Conservation (phyloP, 2,113 vertebrate genomes). For the Morone saxatilis region DNA sequence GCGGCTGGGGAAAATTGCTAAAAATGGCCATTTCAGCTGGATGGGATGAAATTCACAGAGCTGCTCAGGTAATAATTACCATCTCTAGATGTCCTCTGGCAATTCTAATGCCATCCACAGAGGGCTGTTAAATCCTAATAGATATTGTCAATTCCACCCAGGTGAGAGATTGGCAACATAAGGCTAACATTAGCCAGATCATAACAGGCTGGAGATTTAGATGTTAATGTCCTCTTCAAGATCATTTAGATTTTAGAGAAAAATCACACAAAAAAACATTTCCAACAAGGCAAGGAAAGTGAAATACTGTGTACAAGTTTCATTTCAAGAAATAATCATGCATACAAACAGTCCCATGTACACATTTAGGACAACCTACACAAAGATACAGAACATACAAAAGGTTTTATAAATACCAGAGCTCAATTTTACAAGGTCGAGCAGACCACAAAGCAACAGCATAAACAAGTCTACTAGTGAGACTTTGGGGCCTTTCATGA, state of each 20-base stretch:
- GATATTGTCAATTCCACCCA: constrained; percentile 65
- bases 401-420: background rate
- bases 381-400: background rate
- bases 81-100: constrained; percentile 65
- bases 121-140: constrained; percentile 73
- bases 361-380: background rate
- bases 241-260: background rate
- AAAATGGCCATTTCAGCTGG: constrained; percentile 57
- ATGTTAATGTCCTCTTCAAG: constrained; percentile 24
- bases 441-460: background rate
- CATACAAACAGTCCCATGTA: background rate
- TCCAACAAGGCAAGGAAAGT: background rate
- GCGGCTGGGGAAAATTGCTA: constrained; percentile 30
- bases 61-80: constrained; percentile 70
- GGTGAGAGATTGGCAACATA: constrained; percentile 57
- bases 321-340: background rate
- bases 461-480: constrained; percentile 24
- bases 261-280: constrained; percentile 8
- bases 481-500: constrained; percentile 32
- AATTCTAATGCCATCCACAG: constrained; percentile 55
- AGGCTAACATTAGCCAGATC: constrained; percentile 38
- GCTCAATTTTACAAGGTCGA: background rate
- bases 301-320: background rate
- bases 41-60: constrained; percentile 53
- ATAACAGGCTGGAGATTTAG: constrained; percentile 15